These are phyloP conservation scores for Cladopsammia gracilis DNA, from an alignment of 64 coral and sea anemone genomes.

Conservation along the genomic window DNA sequence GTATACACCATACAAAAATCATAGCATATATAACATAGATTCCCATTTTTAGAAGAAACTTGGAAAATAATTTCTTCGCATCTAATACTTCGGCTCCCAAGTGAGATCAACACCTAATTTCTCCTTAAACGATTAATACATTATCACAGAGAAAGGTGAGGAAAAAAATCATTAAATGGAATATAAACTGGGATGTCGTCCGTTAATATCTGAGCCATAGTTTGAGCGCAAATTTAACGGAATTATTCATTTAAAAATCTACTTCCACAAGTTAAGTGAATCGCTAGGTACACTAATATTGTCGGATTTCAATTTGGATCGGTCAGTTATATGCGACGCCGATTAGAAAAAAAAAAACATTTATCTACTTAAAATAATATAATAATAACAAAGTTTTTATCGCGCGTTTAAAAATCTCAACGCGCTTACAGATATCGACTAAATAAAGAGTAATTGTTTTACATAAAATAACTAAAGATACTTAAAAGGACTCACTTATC, in stretches of 20 bases:
- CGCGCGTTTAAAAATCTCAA: no score
- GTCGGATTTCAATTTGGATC: not conserved
- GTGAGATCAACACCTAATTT: not conserved
- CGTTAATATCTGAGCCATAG: not conserved
- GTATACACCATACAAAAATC: not conserved
- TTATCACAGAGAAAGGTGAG: not conserved
- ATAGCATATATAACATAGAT: not conserved
- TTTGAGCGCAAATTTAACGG: not conserved
- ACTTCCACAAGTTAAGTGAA: not conserved
- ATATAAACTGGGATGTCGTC: not conserved
- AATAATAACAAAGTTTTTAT: no score
- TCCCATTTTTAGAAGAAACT: not conserved
- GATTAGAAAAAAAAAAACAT: no score
- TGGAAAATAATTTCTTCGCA: no score
- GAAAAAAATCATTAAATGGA: not conserved
- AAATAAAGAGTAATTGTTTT: no score
- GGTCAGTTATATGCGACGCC: no score
- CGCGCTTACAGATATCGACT: no score
- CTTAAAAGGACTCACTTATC: no score
- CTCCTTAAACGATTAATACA: not conserved
- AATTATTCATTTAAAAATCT: not conserved
- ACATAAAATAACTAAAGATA: no score
- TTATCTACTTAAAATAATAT: no score
- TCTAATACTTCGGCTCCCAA: not conserved
- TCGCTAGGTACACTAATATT: not conserved